Base-by-base conservation (phyloP, 2,888 invertebrate species). In the Andrena minutula region DNA sequence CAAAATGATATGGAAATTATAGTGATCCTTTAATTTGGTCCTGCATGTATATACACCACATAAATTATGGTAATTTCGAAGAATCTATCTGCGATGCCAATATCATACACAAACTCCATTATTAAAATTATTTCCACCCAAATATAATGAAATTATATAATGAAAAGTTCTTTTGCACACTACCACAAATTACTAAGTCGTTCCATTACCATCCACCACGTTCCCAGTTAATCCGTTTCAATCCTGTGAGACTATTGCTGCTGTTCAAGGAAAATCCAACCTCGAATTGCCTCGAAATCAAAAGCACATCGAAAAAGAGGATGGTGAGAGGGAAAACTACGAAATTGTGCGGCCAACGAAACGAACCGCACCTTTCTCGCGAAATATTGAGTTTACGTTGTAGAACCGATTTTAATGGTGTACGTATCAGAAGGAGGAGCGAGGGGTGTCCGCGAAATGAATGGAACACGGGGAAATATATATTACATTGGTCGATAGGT, bases 341-440 rank as follows among this genome's bases (percentile, higher is more conserved):
- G 58, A 61, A 69, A 74, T 65, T 35, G 64, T n/a, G 20, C n/a
- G 10, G 41, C 60, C 63, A 65, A 32, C 47, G 49, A 32, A 16
- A 58, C 53, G 35, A 51, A 60, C 7, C 35, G 47, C 53, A 61
- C 51, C 7, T 0, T 1, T 69, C 20, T n/a, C 47, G 12, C 53
- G 60, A 20, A 79, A 74, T 70, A 82, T 66, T 74, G 47, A 53
- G 73, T 70, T 80, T 70, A 63, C 66, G 41, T 35, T 12, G 60
- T 53, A 66, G 49, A 79, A 76, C 58, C 73, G 63, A 80, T 73
- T 76, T 75, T 41, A 77, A 78, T 75, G 60, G 35, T 64, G 61
- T 28, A 32, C 49, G 10, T 16, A 35, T 51, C 66, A 6, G 23
- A 6, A n/a, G 12, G 12, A 26, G 16, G 20, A 61, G 0, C 30